Conservation (phyloP, 2,113 vertebrate genomes). For the Rhynchopsitta pachyrhyncha region DNA sequence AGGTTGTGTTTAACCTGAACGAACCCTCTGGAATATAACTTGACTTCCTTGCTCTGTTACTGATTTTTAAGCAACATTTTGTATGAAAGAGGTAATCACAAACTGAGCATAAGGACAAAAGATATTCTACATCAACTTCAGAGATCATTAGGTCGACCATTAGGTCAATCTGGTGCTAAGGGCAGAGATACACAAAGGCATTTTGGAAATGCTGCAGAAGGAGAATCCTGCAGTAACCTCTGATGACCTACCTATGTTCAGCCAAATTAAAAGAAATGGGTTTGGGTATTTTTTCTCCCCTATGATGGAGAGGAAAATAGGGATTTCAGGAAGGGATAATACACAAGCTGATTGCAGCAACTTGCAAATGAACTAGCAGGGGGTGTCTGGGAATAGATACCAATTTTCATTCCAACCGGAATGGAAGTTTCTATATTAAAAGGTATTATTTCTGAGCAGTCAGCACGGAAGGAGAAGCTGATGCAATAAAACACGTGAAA, state of each 20-base stretch:
- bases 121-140: not conserved
- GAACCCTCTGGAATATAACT: not conserved
- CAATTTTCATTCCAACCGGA: slow-evolving; percentile 18
- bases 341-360: slow-evolving; percentile 14
- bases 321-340: slow-evolving; percentile 21
- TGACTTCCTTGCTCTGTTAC: not conserved
- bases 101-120: not conserved
- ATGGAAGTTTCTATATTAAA: not conserved
- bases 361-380: slow-evolving; percentile 50
- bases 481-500: not conserved
- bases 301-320: not conserved
- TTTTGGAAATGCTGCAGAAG: not conserved
- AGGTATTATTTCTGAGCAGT: slow-evolving; percentile 26
- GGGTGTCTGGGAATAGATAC: slow-evolving; percentile 42
- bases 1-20: not conserved
- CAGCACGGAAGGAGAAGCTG: not conserved
- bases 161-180: not conserved
- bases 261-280: not conserved
- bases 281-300: not conserved
- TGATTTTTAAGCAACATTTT: not conserved
- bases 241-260: not conserved
- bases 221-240: not conserved
- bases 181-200: not conserved
- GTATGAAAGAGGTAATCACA: not conserved
- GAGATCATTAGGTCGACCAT: not conserved